Base-by-base conservation (phyloP, 2,113 vertebrate genomes). In the Anhinga anhinga region DNA sequence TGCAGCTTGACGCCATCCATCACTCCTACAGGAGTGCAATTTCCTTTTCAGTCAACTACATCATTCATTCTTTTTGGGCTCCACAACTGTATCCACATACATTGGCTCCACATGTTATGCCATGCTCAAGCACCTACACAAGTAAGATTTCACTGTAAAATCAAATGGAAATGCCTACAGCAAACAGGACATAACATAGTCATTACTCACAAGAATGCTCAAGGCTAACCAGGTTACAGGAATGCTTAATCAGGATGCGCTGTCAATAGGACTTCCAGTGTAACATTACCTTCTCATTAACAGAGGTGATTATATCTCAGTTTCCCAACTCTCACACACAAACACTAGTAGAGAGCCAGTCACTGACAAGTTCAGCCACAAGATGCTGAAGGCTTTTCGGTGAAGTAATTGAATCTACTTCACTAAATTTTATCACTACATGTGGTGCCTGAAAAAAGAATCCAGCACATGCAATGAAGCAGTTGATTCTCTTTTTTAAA, bases 331-430 rank as follows among this genome's bases (percentile, higher is more conserved):
- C 38, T 16, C 59, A 53, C 5, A 53, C 49, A 74, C 44, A 63
- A 36, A 29, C 50, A 42, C 6, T 2, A 1, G 72, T 7, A 82
- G 15, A 81, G 30, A 82, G 22, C 9, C 0, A 0, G 6, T 7
- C 17, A 25, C 47, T 26, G 62, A 61, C 4, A 10, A 80, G 62
- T 42, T 88, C 71, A 83, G 53, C 27, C 70, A 58, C 47, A 69
- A 73, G 36, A 77, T 11, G 34, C 59, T 89, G 80, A 78, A 93
- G 34, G 89, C 47, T 86, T 86, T 82, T 50, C 53, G 81, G 65
- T 25, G 21, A 89, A 84, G 55, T 82, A 79, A 91, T 40, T 84
- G 56, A 29, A 91, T 42, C 62, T 63, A 19, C 34, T 67, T 66
- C 69, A 58, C 77, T 84, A 71, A 62, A 62, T 58, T 89, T 87